These are phyloP conservation scores for Timandra comae DNA, from an alignment of 2,888 invertebrate species.

Conservation along the genomic window DNA sequence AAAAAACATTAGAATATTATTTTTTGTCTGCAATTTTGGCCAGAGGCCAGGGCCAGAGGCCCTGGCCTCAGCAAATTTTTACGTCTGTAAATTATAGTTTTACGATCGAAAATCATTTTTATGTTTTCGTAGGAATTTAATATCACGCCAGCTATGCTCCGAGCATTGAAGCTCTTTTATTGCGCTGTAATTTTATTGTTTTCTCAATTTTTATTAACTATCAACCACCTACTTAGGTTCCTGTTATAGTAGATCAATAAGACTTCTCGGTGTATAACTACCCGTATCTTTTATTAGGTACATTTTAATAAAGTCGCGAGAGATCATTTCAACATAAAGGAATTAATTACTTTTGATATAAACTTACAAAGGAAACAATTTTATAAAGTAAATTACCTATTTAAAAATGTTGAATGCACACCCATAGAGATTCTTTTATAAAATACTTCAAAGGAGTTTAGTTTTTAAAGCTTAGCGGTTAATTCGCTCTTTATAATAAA, in stretches of 20 bases:
- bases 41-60: too few relatives aligned
- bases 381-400: slow-evolving; percentile 41
- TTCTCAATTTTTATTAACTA: slow-evolving; percentile 77
- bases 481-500: slow-evolving; percentile 52
- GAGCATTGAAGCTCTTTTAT: slow-evolving; percentile 71
- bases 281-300: slow-evolving; percentile 3
- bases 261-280: slow-evolving; percentile 28
- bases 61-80: slow-evolving; percentile 74
- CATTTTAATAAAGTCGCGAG: slow-evolving; percentile 17
- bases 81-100: slow-evolving; percentile 78
- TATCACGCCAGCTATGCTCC: slow-evolving; percentile 72
- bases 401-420: slow-evolving; percentile 45
- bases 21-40: too few relatives aligned
- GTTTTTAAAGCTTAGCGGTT: slow-evolving; percentile 53
- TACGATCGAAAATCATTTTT: slow-evolving; percentile 78
- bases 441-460: slow-evolving; percentile 56
- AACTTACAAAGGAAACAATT: slow-evolving; percentile 40
- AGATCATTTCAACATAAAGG: slow-evolving; percentile 4
- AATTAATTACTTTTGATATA: slow-evolving; percentile 24
- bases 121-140: slow-evolving; percentile 76
- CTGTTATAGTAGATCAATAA: slow-evolving; percentile 46
- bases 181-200: slow-evolving; percentile 76
- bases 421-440: slow-evolving; percentile 38
- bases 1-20: too few relatives aligned
- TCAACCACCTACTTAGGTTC: slow-evolving; percentile 65